Base-by-base conservation (phyloP, 2,113 vertebrate genomes). In the Cariama cristata region DNA sequence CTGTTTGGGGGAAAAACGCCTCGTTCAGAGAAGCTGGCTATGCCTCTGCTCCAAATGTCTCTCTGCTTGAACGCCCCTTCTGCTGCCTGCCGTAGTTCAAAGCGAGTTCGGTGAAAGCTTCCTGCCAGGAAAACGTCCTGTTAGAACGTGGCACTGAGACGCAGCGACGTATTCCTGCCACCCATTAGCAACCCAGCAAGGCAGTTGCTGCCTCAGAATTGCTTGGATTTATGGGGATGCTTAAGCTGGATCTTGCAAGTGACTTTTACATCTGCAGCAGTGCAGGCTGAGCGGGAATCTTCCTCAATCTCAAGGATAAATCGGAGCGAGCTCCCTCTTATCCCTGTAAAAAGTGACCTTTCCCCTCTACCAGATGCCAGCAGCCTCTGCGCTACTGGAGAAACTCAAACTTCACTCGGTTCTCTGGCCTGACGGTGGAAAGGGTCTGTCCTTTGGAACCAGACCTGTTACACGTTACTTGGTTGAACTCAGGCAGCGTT, bases 121-220 rank as follows among this genome's bases (percentile, higher is more conserved):
- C 47, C 42, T 91, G 80, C 68, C 81, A 93, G 84, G 68, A 87
- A 91, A 84, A 59, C 1, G 59, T 96, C 89, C 82, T 89, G 8
- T 93, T 63, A 81, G 73, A 89, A 55, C 1, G 0, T 74, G 72
- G 80, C 72, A 62, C 59, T 35, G 81, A 90, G 87, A 45, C 2
- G 2, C 32, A 1, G 52, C 59, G 81, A 82, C 9, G 26, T 85
- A 27, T 88, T 88, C 32, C 2, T 96, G 91, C 88, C 86, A 92
- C 93, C 88, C 82, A 16, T 90, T 67, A 93, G 66, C 79, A 94
- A 66, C 90, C 88, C 85, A 81, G 94, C n/a, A 32, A 87, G 73
- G 96, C 73, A 45, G 21, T 32, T 30, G 21, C 81, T 75, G 81
- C 76, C 77, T 94, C 22, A 14, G 88, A 92, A 83, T 88, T 53